Evolutionary conservation across 2,797 vertebrate species (phyloP), one percentile per base, ranked within the genome.

Genomic region (Takifugu rubripes): DNA sequence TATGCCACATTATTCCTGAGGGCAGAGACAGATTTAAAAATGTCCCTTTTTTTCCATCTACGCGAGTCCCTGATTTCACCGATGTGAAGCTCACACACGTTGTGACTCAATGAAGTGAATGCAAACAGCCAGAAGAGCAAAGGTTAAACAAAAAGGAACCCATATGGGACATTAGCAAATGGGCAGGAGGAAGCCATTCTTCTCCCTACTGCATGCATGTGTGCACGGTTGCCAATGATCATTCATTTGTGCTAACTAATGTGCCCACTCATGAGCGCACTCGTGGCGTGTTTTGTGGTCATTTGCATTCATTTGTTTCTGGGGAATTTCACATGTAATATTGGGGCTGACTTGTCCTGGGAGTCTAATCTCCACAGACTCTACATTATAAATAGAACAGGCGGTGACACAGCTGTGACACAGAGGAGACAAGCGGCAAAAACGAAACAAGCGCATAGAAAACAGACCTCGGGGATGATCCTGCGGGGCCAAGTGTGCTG

Each of bases 121-220:
- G 21, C 17, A 66, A 21, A 50, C 24, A 6, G 59, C 49, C 62
- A 66, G 61, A 52, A 25, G 33, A 16, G 46, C 21, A 68, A 0
- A 67, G 54, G 64, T 62, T 40, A 52, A 72, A 57, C 54, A 21
- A 46, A 59, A 63, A 52, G 21, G 55, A 60, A 49, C 29, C 40
- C 69, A 75, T 60, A 72, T 64, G 61, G 73, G 56, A 68, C 61
- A 78, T 81, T 59, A 71, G 64, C 54, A 60, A 78, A 71, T 31
- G 50, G 52, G 63, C 45, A 61, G 51, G 40, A 61, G 49, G 56
- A 70, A 27, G 49, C 58, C 56, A 61, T 74, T 69, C 65, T 49
- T 45, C 68, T 44, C 17, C 5, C 10, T 21, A 58, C 26, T 36
- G 16, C 58, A 56, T 46, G 61, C 49, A 43, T 49, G 17, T 66